Evolutionary conservation across 2,888 invertebrate species (phyloP), one percentile per base, ranked within the genome.

Genomic region (Drosophila parthenogenetica): DNA sequence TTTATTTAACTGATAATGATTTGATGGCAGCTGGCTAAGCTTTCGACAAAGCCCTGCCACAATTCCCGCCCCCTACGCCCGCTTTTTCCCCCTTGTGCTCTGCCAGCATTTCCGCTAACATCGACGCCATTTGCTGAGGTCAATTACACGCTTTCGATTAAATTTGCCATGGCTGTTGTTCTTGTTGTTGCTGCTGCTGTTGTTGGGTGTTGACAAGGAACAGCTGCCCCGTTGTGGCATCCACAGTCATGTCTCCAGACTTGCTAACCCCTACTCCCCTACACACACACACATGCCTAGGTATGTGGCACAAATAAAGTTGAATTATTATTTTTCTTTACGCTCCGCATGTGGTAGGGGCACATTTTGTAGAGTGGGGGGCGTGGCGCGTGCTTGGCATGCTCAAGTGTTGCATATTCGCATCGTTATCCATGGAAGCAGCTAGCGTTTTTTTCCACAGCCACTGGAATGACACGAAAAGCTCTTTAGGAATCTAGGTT

Each of bases 1-100:
- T 84, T 84, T 84, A 84, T 84, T 84, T 84, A 84, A 84, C 83
- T 84, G 83, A 84, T 84, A 84, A 84, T 84, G 83, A 84, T 84
- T 84, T 84, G 83, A 84, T 84, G 83, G 83, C 87, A 84, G 88
- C 86, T 83, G 88, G 83, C 83, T 83, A 83, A 83, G 83, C 83
- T 85, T 86, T 65, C 87, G 75, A 84, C 88, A 84, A 84, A 88
- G 88, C 83, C 80, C 64, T 57, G 70, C 49, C 70, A 46, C 62
- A 22, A 40, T 42, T 29, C 51, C n/a, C 10, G 50, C 5, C 19
- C 19, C 32, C 59, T 45, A 11, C 39, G 32, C 35, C 35, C n/a
- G n/a, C 8, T 32, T 22, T 22, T 22, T 22, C 43, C 29, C 29
- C 13, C 16, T 32, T 29, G 49, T 14, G 0, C 25, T 35, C 45